A percentile compares a stretch with the other conserved stretches of the same genome.
Evolutionary conservation across 2,113 vertebrate genomes (phyloP).

Genomic region (Pteropus alecto): DNA sequence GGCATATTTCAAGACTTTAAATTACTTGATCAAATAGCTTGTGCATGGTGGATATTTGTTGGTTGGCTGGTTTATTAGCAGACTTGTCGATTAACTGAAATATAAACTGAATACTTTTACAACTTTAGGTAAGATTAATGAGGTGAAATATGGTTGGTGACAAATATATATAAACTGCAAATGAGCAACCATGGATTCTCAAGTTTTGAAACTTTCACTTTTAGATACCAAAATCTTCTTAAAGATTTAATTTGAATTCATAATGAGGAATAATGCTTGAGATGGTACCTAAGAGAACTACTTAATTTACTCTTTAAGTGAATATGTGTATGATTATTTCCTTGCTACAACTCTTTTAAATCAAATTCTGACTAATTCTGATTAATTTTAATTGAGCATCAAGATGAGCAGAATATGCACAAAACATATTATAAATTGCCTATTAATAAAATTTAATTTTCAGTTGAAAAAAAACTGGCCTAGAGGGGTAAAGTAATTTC

Average conservation of each 20-base stretch:
- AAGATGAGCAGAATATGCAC: not conserved
- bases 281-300: not conserved
- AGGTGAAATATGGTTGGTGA: not conserved
- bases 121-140: slow-evolving; percentile 4
- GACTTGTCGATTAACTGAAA: not conserved
- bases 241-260: not conserved
- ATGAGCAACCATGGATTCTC: not conserved
- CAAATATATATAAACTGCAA: not conserved
- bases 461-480: not conserved
- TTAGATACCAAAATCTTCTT: not conserved
- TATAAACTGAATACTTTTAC: not conserved
- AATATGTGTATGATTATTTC: not conserved
- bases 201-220: not conserved
- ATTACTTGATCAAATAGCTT: slow-evolving; percentile 7
- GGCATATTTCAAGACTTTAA: not conserved
- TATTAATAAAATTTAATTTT: slow-evolving; percentile 15
- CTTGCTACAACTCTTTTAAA: not conserved
- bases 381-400: not conserved
- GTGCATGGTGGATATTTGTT: not conserved
- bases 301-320: not conserved
- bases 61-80: not conserved
- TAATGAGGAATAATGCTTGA: not conserved
- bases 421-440: not conserved
- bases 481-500: not conserved
- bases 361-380: not conserved